A percentile compares a stretch with the other conserved stretches of the same genome.
Conservation (phyloP, 2,888 invertebrate genomes). For the Drosophila vallismaia region DNA sequence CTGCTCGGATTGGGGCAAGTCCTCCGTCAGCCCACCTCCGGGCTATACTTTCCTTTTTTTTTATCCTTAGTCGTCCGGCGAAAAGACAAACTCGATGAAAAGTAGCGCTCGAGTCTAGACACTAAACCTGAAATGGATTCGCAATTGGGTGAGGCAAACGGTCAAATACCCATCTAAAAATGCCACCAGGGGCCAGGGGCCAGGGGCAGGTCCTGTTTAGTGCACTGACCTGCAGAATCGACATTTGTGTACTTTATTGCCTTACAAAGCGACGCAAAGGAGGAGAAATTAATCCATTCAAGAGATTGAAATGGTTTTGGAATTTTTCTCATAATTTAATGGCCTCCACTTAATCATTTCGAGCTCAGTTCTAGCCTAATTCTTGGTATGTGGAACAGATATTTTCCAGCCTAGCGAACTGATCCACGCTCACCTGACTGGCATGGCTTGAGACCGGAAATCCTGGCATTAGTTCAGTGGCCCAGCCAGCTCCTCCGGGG, state of each 20-base stretch:
- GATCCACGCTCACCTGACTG: constrained; percentile 4
- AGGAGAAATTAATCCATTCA: too few species aligned
- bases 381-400: constrained; percentile 18
- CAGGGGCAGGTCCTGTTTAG: constrained; percentile 17
- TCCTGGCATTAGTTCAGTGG: constrained; percentile 37
- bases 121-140: constrained; percentile 22
- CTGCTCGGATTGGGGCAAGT: constrained; percentile 9
- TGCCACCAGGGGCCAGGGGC: constrained; percentile 20
- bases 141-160: constrained; percentile 53
- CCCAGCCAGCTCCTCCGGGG: constrained; percentile 9
- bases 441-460: constrained; percentile 3
- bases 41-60: background rate
- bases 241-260: constrained; percentile 37
- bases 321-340: background rate
- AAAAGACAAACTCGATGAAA: constrained; percentile 65
- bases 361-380: background rate
- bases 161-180: constrained; percentile 66
- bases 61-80: constrained; percentile 38
- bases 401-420: constrained; percentile 23
- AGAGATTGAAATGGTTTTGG: too few species aligned
- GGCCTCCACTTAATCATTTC: background rate
- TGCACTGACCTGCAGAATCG: constrained; percentile 44
- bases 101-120: constrained; percentile 66
- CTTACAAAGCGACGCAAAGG: background rate
- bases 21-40: background rate